Evolutionary conservation across 2,888 invertebrate genomes (phyloP).

Genomic region (Trachelus iudaicus): DNA sequence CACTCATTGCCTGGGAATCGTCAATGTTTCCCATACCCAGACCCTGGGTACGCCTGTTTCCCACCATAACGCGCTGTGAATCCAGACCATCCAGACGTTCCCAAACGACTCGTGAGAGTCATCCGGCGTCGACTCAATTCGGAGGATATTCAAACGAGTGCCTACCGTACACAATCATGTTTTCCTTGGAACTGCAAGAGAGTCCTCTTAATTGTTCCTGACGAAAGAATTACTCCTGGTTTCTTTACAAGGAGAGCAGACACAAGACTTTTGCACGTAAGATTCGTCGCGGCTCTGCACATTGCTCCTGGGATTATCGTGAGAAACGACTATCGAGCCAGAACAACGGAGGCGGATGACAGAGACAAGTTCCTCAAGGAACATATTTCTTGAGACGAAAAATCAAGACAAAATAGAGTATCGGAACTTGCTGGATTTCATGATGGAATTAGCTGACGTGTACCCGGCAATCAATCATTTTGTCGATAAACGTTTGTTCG

Average conservation of each 20-base stretch:
- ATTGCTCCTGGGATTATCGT: not conserved
- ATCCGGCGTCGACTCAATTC: constrained; percentile 12
- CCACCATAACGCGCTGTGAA: constrained; percentile 29
- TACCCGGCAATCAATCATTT: constrained; percentile 40
- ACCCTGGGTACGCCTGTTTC: constrained; percentile 28
- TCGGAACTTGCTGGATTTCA: not conserved
- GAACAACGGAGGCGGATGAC: not conserved
- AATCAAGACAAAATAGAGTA: not conserved
- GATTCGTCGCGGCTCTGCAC: not conserved
- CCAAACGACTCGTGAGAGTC: constrained; percentile 31
- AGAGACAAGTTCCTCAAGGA: not conserved
- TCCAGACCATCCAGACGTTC: constrained; percentile 32
- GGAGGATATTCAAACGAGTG: not conserved
- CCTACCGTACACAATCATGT: not conserved
- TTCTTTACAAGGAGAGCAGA: too few species aligned
- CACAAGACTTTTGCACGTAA: too few species aligned
- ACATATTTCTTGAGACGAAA: not conserved
- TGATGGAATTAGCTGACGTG: not conserved
- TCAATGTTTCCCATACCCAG: constrained; percentile 49
- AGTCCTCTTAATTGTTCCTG: constrained; percentile 9
- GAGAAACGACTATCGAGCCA: not conserved
- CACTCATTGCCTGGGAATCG: constrained; percentile 44
- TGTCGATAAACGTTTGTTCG: constrained; percentile 40
- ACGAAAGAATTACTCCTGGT: not conserved
- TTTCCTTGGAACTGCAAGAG: not conserved